A percentile compares a stretch with the other conserved stretches of the same genome.
Evolutionary conservation across 2,888 invertebrate species (phyloP).

Genomic region (Drosophila nigricruria): DNA sequence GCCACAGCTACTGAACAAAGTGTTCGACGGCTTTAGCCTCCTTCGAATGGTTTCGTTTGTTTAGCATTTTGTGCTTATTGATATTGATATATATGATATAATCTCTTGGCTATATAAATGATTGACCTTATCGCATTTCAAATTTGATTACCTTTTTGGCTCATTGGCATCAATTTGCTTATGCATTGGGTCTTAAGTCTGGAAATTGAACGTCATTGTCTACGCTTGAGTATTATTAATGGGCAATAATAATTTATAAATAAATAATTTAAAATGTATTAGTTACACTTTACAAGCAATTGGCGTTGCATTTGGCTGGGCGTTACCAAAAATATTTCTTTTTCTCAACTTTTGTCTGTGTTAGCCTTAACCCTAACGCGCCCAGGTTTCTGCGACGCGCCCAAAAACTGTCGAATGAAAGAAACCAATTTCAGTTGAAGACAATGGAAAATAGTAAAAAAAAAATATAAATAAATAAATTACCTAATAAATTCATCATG

Average conservation of each 20-base stretch:
- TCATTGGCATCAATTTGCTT: constrained; percentile 35
- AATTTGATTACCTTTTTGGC: constrained; percentile 20
- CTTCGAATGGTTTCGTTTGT: constrained; percentile 23
- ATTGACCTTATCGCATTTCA: constrained; percentile 55
- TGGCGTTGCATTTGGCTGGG: constrained; percentile 10
- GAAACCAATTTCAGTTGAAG: constrained; percentile 18
- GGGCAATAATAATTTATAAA: constrained; percentile 4
- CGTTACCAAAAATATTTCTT: neutral
- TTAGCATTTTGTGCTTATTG: constrained; percentile 30
- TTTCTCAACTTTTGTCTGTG: neutral
- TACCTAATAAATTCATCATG: constrained; percentile 24
- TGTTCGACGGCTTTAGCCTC: constrained; percentile 8
- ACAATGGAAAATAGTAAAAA: constrained; percentile 19
- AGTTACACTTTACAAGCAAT: constrained; percentile 25
- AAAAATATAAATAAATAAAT: constrained; percentile 15
- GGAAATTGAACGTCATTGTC: constrained; percentile 41
- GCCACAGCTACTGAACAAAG: constrained; percentile 44
- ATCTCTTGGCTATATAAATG: constrained; percentile 15
- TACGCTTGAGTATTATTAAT: constrained; percentile 5
- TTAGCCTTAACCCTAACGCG: constrained; percentile 41
- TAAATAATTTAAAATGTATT: constrained; percentile 21
- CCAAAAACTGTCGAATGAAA: constrained; percentile 2
- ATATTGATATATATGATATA: constrained; percentile 22
- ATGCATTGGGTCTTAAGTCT: constrained; percentile 21
- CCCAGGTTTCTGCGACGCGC: constrained; percentile 30